A percentile compares a stretch with the other conserved stretches of the same genome.
phyloP scores from a whole-genome alignment of 2,888 invertebrate species.

The Eledone cirrhosa region DNA sequence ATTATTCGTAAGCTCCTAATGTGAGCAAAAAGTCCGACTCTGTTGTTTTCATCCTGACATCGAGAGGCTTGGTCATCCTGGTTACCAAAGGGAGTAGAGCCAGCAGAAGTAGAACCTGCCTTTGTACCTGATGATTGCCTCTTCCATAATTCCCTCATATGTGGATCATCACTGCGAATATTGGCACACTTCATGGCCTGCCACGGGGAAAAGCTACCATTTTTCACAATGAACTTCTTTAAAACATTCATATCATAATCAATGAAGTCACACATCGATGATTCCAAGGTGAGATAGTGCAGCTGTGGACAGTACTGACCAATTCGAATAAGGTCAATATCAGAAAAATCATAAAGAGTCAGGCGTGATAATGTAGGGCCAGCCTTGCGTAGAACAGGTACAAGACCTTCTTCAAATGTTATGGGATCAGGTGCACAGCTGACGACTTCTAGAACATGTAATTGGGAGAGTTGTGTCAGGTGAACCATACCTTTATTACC shows the following conservation, averaged over 20 bases:
- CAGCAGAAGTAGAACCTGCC: background rate
- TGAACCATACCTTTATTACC: slow-evolving; percentile 25
- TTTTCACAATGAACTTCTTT: background rate
- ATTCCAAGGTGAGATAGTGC: slow-evolving; percentile 29
- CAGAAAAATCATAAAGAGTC: slow-evolving; percentile 36
- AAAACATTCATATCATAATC: slow-evolving; percentile 11
- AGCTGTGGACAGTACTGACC: slow-evolving; percentile 38
- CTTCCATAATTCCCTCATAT: background rate
- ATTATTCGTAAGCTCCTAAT: slow-evolving; percentile 32
- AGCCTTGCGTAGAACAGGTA: slow-evolving; percentile 36
- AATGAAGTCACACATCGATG: slow-evolving; percentile 21
- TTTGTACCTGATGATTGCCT: background rate
- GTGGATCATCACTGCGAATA: background rate
- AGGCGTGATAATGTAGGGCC: slow-evolving; percentile 34
- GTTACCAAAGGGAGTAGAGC: background rate
- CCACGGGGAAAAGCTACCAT: slow-evolving; percentile 8
- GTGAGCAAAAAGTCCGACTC: slow-evolving; percentile 13
- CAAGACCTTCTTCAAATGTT: slow-evolving; percentile 39
- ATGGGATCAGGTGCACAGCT: slow-evolving; percentile 36
- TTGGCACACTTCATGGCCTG: background rate
- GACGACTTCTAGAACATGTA: slow-evolving; percentile 35
- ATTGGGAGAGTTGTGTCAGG: slow-evolving; percentile 31
- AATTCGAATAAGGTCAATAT: slow-evolving; percentile 36
- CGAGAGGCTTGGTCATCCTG: background rate
- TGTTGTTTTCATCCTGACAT: background rate